A percentile compares a stretch with the other conserved stretches of the same genome.
These are phyloP conservation scores for Eclectus roratus DNA, from an alignment of 2,113 vertebrate genomes.

Conservation along the genomic window DNA sequence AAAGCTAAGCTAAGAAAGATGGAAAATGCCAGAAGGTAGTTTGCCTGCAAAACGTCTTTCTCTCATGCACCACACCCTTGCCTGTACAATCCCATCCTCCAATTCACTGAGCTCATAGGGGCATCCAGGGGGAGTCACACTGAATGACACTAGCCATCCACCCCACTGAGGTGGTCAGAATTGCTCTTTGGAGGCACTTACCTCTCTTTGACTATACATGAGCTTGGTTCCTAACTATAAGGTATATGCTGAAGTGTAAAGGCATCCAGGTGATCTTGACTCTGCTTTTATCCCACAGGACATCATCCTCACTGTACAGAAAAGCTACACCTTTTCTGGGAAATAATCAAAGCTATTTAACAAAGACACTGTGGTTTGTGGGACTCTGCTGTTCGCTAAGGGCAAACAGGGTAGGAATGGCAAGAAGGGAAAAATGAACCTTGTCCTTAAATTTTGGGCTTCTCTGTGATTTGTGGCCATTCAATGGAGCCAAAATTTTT, in stretches of 20 bases:
- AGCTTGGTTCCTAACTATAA: not conserved
- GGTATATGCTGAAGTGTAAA: not conserved
- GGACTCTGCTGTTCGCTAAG: not conserved
- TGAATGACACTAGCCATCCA: too few species aligned
- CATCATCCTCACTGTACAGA: not conserved
- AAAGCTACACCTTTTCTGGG: not conserved
- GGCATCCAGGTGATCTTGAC: not conserved
- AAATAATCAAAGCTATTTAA: not conserved
- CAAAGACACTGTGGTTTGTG: not conserved
- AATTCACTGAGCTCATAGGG: not conserved
- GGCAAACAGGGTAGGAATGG: not conserved
- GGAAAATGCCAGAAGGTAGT: not conserved
- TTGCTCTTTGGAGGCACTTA: not conserved
- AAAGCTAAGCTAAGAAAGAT: not conserved
- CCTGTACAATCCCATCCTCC: not conserved
- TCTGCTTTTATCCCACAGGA: not conserved
- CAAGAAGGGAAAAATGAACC: not conserved
- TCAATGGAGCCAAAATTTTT: not conserved
- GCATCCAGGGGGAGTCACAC: not conserved
- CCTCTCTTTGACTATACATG: not conserved
- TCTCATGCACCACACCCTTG: not conserved
- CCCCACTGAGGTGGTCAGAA: not conserved
- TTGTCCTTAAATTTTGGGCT: not conserved
- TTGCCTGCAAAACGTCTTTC: not conserved
- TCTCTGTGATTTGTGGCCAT: not conserved